A percentile compares a stretch with the other conserved stretches of the same genome.
phyloP scores from a whole-genome alignment of 2,797 vertebrate species.

The Typhlichthys subterraneus region DNA sequence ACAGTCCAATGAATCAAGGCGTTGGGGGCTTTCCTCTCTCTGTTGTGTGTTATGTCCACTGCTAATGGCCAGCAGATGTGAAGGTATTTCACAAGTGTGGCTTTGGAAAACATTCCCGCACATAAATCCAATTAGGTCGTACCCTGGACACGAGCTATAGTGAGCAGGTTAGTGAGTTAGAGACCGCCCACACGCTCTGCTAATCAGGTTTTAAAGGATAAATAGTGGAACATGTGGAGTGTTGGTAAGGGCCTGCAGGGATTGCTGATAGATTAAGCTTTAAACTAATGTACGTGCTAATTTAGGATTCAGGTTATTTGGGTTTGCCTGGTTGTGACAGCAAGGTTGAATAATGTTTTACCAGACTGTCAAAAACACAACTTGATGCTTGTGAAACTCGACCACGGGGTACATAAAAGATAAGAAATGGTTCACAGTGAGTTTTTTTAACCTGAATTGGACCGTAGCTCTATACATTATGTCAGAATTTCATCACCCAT shows the following conservation, averaged over 20 bases:
- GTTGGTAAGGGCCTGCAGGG: conserved; percentile 16
- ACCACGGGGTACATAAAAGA: conserved; percentile 11
- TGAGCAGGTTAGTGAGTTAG: conserved; percentile 29
- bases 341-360: not conserved
- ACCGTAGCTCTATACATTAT: not conserved
- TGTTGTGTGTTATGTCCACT: conserved; percentile 78
- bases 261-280: too few relatives aligned
- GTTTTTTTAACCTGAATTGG: conserved; percentile 4
- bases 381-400: not conserved
- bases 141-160: conserved; percentile 60
- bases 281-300: conserved; percentile 22
- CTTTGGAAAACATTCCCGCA: conserved; percentile 81
- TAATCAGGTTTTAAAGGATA: conserved; percentile 57
- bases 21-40: conserved; percentile 76
- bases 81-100: conserved; percentile 79
- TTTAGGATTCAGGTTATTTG: conserved; percentile 43
- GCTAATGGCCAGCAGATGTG: conserved; percentile 82
- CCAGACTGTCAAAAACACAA: conserved; percentile 17
- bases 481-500: conserved; percentile 28
- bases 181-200: conserved; percentile 44
- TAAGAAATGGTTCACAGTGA: conserved; percentile 1
- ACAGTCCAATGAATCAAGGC: conserved; percentile 77
- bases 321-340: conserved; percentile 45
- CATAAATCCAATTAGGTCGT: conserved; percentile 81
- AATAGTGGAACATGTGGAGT: conserved; percentile 40